Evolutionary conservation across 2,888 invertebrate genomes (phyloP).

Genomic region (Folsomia manolachei): DNA sequence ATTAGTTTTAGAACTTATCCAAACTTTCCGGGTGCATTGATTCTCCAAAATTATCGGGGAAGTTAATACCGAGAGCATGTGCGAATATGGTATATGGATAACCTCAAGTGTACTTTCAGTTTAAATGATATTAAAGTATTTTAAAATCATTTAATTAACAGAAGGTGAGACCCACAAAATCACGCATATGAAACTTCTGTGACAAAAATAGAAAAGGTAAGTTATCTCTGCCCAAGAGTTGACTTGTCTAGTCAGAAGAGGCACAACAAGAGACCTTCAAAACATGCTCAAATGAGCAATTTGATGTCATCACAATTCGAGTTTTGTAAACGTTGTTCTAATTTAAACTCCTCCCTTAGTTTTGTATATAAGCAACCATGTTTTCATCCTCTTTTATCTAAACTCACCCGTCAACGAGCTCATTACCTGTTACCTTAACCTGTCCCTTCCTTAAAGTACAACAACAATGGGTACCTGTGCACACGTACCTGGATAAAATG

Average conservation of each 20-base stretch:
- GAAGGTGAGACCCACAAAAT: too few species aligned
- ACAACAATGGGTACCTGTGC: too few species aligned
- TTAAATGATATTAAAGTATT: background rate
- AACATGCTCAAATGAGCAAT: slow-evolving; percentile 35
- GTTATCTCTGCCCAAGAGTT: background rate
- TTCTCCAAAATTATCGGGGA: background rate
- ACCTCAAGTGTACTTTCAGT: too few species aligned
- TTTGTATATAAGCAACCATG: too few species aligned
- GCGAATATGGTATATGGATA: too few species aligned
- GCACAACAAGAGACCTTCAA: slow-evolving; percentile 22
- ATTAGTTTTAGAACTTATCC: background rate
- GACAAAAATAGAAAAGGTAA: background rate
- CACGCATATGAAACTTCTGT: background rate
- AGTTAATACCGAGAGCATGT: too few species aligned
- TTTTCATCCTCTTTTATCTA: slow-evolving; percentile 37
- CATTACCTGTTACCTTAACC: slow-evolving; percentile 9
- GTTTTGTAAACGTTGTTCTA: slow-evolving; percentile 39
- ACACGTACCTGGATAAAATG: too few species aligned
- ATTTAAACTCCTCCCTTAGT: slow-evolving; percentile 42
- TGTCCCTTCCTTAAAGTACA: background rate
- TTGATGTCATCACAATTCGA: slow-evolving; percentile 32
- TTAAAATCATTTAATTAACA: too few species aligned
- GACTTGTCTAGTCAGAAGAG: too few species aligned
- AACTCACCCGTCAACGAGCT: slow-evolving; percentile 21
- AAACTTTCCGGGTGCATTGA: background rate